Base-by-base conservation (phyloP, 1,140 invertebrate genomes). In the Myzus persicae region DNA sequence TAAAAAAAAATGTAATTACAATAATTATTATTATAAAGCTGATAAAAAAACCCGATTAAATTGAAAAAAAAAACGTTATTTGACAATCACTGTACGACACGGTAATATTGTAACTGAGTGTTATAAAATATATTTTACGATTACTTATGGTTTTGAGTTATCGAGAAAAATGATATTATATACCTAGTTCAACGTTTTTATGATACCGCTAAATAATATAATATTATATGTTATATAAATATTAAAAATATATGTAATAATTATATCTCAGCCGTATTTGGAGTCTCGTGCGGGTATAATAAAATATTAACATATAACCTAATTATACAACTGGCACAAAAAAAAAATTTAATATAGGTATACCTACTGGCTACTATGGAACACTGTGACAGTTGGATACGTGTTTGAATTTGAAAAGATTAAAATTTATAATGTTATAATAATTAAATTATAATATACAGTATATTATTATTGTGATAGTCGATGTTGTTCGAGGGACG, bases 1-100 rank as follows among this genome's bases (percentile, higher is more conserved):
- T n/a, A n/a, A 76, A 76, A 76, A 76, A n/a, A 67, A 76, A 76
- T n/a, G 18, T 76, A 76, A 76, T 76, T 76, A 76, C 59, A 76
- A n/a, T 76, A n/a, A 76, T 76, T 76, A 76, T 76, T 76, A 76
- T 76, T 31, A 76, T n/a, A 76, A 76, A 18, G 5, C 31, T 46
- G 84, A 85, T 85, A 85, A 42, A 40, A 84, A 85, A 26, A 51
- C 5, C 14, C 26, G 42, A 85, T 85, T 18, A 44, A 44, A n/a
- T 44, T n/a, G 1, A 44, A 85, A 85, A 85, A 85, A 85, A 85
- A 85, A 85, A 44, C 24, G 31, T 46, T n/a, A 44, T 85, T 85
- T 20, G 40, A 44, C 42, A 14, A 76, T 76, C 31, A n/a, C 31
- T n/a, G 26, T 44, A 42, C 26, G 5, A 67, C 59, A 31, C 31